Base-by-base conservation (phyloP, 2,113 vertebrate species). In the Bufo gargarizans region DNA sequence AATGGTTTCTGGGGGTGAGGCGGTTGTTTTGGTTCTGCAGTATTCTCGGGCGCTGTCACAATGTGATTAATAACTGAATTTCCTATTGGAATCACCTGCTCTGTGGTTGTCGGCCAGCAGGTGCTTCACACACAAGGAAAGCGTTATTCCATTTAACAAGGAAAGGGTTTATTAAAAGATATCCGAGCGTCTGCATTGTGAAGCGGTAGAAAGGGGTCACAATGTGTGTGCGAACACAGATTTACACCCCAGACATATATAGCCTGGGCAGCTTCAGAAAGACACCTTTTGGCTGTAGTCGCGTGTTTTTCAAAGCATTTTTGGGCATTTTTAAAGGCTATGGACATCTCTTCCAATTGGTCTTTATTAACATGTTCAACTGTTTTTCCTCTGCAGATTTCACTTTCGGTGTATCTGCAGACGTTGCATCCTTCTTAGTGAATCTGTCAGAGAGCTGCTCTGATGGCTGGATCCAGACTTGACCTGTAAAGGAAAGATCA, bases 21-120 rank as follows among this genome's bases (percentile, higher is more conserved):
- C 43, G 3, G 59, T 55, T 53, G 17, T 55, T 22, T 72, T 55
- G 47, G 19, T 55, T 45, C 59, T 65, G 85, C 76, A 79, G 74
- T 67, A 79, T 78, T 77, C 20, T 7, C n/a, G n/a, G 69, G 76
- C 45, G 33, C 33, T 63, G 74, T 71, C 82, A 78, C 76, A 67
- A 67, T 33, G 17, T 50, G 58, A 86, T 78, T 86, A 79, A 86
- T 56, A 86, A 79, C 76, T 20, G 72, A 17, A 82, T 87, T 76
- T 76, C 56, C n/a, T 65, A 76, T 76, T 50, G 43, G 55, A 88
- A 67, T 56, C 86, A 83, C 80, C 49, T 56, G 67, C 56, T 53
- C 22, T 77, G 58, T 56, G 71, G 67, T 76, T 77, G 77, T 83
- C 71, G 59, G 71, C 47, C 80, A 88, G 69, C 80, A 88, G 71